Conservation (phyloP, 2,797 vertebrate genomes). For the Cossypha caffra region DNA sequence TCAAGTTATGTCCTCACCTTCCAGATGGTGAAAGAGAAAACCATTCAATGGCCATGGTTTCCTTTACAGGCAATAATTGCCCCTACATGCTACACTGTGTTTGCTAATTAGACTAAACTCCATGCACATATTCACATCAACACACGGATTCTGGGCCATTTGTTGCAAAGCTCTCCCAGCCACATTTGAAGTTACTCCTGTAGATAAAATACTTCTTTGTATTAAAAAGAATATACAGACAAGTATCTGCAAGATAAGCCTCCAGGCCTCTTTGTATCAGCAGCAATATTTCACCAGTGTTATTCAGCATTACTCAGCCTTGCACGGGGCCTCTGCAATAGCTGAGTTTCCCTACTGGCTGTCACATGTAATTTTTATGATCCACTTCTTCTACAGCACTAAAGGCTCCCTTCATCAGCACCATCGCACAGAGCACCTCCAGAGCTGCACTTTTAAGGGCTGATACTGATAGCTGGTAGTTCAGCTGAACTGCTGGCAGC, state of each 20-base stretch:
- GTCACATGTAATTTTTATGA: neutral
- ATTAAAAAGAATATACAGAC: neutral
- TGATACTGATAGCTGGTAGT: neutral
- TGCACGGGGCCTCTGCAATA: neutral
- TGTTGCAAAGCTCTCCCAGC: neutral
- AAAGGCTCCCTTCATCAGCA: neutral
- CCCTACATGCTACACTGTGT: neutral
- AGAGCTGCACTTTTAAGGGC: neutral
- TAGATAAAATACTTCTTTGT: neutral
- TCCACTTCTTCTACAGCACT: neutral
- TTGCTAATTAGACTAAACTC: neutral
- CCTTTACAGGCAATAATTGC: neutral
- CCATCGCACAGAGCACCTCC: neutral
- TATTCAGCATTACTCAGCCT: neutral
- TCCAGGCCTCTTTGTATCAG: neutral
- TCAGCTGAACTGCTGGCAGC: neutral
- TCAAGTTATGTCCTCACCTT: neutral
- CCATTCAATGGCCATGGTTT: neutral
- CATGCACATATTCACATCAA: neutral
- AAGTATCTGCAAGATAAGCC: neutral
- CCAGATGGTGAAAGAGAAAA: neutral
- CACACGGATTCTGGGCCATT: accelerated
- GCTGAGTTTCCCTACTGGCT: neutral
- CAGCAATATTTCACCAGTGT: neutral
- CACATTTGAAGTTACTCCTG: neutral